Percentiles rank a stretch among this genome's conserved stretches.
Conservation (phyloP, 2,797 vertebrate genomes). For the Microchirus variegatus region DNA sequence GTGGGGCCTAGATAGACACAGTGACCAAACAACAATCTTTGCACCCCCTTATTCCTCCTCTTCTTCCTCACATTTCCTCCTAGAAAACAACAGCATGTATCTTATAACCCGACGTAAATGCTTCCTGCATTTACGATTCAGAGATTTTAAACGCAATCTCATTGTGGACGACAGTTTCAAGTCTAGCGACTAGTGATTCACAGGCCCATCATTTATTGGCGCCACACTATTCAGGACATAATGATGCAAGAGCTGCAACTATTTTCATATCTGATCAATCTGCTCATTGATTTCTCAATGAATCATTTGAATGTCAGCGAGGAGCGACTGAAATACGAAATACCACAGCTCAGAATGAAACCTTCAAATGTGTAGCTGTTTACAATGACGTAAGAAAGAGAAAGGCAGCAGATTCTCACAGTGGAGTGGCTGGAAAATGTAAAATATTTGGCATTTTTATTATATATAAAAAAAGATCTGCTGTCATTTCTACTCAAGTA, state of each 20-base stretch:
- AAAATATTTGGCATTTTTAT: too few relatives aligned
- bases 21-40: conserved; percentile 70
- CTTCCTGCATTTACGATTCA: conserved; percentile 4
- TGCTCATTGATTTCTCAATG: neutral
- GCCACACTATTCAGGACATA: neutral
- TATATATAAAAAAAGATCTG: too few relatives aligned
- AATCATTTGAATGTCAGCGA: neutral
- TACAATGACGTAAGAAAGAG: too few relatives aligned
- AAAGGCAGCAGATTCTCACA: too few relatives aligned
- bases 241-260: neutral
- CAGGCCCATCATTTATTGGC: too few relatives aligned
- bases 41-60: conserved; percentile 28
- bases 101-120: neutral
- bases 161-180: neutral
- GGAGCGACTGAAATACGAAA: too few relatives aligned
- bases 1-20: conserved; percentile 73
- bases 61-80: conserved; percentile 21
- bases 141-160: neutral
- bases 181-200: neutral
- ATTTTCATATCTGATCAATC: neutral
- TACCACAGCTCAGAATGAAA: too few relatives aligned
- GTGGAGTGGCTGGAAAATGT: too few relatives aligned
- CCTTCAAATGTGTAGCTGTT: too few relatives aligned
- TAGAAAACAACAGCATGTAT: neutral
- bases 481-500: too few relatives aligned